These are phyloP conservation scores for Stenoptilia bipunctidactyla DNA, from an alignment of 2,888 invertebrate genomes.

Conservation along the genomic window DNA sequence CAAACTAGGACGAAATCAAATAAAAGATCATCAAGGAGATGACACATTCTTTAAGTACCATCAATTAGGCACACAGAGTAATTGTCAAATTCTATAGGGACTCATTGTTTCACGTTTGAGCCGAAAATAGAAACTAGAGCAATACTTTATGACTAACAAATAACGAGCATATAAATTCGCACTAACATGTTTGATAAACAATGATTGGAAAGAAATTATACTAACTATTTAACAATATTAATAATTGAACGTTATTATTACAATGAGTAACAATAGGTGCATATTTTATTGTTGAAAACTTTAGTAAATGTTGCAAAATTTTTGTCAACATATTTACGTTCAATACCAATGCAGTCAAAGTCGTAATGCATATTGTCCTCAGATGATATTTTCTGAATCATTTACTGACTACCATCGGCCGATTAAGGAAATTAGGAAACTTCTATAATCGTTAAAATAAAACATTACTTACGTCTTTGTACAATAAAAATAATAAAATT, in stretches of 20 bases:
- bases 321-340: conserved; percentile 27
- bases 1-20: conserved; percentile 34
- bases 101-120: conserved; percentile 6
- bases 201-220: no score
- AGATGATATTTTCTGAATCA: no score
- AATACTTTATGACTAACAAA: background rate
- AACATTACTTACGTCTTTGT: conserved; percentile 42
- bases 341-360: conserved; percentile 61
- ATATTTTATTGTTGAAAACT: no score
- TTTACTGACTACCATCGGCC: no score
- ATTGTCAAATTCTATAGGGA: conserved; percentile 26
- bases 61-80: conserved; percentile 19
- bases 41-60: conserved; percentile 43
- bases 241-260: no score
- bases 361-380: no score
- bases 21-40: conserved; percentile 29
- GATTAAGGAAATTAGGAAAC: no score
- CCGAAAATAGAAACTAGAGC: conserved; percentile 11
- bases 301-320: no score
- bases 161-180: background rate
- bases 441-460: conserved; percentile 11
- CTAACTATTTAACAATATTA: no score
- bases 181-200: background rate
- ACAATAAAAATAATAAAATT: conserved; percentile 33
- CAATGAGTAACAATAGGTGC: background rate